phyloP scores from a whole-genome alignment of 2,113 vertebrate genomes.

The Regulus satrapa region DNA sequence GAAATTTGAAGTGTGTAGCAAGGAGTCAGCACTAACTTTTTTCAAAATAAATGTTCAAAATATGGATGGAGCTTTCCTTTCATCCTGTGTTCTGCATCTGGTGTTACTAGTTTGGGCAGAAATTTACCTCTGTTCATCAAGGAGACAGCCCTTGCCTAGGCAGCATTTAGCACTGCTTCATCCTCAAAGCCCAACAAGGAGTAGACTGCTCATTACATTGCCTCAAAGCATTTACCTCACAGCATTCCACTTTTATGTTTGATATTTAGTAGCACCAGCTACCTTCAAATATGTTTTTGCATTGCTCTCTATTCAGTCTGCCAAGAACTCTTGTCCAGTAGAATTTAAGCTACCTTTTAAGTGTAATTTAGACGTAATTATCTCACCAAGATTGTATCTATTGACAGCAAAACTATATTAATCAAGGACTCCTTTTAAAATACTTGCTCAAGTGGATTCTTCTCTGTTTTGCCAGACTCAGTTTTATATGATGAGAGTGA shows the following conservation, averaged over 20 bases:
- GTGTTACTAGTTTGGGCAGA: background rate
- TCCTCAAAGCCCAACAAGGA: background rate
- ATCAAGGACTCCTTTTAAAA: constrained; percentile 31
- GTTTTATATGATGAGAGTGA: background rate
- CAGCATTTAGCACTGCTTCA: background rate
- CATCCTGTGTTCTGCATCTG: background rate
- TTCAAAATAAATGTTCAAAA: background rate
- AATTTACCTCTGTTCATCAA: background rate
- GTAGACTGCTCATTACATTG: background rate
- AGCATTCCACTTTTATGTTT: constrained; percentile 14
- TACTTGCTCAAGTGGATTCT: constrained; percentile 15
- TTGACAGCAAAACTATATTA: constrained; percentile 27
- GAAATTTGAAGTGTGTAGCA: background rate
- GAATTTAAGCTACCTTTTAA: constrained; percentile 18
- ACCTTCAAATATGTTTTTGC: constrained; percentile 5
- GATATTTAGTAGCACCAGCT: background rate
- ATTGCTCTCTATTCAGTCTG: background rate
- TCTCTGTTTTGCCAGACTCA: background rate
- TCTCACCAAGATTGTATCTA: constrained; percentile 38
- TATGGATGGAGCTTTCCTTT: background rate
- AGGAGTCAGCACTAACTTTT: background rate
- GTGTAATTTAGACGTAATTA: constrained; percentile 49
- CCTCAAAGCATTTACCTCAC: background rate
- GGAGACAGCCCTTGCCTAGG: background rate
- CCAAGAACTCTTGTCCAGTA: constrained; percentile 38